A percentile compares a stretch with the other conserved stretches of the same genome.
These are phyloP conservation scores for Onychostruthus taczanowskii DNA, from an alignment of 2,113 vertebrate genomes.

Conservation along the genomic window DNA sequence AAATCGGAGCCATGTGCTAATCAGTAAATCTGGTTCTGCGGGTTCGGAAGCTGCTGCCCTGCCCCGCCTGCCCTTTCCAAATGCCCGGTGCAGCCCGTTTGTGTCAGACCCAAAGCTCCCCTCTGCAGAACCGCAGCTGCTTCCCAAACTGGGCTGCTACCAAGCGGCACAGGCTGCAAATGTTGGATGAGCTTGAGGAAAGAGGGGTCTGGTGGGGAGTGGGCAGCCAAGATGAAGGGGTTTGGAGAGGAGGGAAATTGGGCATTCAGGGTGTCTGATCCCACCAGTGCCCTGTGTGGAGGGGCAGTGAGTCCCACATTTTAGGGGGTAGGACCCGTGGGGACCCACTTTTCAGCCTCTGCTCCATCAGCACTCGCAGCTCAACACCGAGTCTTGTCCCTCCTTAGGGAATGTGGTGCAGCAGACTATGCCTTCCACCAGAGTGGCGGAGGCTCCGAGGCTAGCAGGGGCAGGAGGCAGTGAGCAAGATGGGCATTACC, in stretches of 20 bases:
- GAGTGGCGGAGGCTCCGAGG: neutral
- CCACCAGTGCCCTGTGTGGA: neutral
- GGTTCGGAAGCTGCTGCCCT: neutral
- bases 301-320: neutral
- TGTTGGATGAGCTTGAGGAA: neutral
- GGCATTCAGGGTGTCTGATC: accelerated
- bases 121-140: neutral
- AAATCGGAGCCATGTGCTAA: neutral
- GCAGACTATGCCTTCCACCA: neutral
- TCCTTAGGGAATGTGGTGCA: neutral
- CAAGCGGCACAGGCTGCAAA: neutral
- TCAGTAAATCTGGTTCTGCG: neutral
- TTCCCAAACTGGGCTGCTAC: neutral
- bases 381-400: neutral
- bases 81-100: neutral
- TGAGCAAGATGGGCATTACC: neutral
- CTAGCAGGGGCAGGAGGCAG: neutral
- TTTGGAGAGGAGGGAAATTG: neutral
- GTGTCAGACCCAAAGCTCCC: neutral
- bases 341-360: neutral
- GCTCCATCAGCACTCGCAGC: neutral
- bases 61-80: neutral
- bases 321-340: neutral
- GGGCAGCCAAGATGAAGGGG: neutral
- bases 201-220: accelerated